Evolutionary conservation across 1,140 invertebrate genomes (phyloP).

Genomic region (Holotrichia oblita): DNA sequence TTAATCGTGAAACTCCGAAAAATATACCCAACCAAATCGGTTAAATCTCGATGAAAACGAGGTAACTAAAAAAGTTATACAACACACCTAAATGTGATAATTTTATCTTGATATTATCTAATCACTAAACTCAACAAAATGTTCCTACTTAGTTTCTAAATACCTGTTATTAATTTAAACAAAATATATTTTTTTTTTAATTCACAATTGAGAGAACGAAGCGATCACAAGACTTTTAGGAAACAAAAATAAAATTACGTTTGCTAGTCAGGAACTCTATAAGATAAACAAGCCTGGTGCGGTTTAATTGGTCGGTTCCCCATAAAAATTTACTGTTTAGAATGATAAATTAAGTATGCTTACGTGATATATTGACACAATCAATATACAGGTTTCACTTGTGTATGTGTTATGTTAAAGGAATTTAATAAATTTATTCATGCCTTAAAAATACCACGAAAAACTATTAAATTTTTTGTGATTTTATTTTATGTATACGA

Average conservation of each 20-base stretch:
- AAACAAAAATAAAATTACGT: not conserved
- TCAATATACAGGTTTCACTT: not conserved
- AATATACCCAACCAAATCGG: not conserved
- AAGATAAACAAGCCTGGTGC: not conserved
- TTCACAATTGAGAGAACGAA: too few relatives aligned
- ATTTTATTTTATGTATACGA: too few relatives aligned
- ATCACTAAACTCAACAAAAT: not conserved
- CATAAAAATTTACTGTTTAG: not conserved
- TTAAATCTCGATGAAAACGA: not conserved
- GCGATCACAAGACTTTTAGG: too few relatives aligned
- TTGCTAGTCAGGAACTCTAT: not conserved
- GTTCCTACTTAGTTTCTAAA: too few relatives aligned
- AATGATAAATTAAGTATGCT: not conserved
- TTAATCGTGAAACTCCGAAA: not conserved
- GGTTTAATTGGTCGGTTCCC: not conserved
- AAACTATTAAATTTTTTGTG: too few relatives aligned
- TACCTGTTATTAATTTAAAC: too few relatives aligned
- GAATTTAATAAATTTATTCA: too few relatives aligned
- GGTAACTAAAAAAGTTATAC: not conserved
- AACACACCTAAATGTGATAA: not conserved
- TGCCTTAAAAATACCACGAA: too few relatives aligned
- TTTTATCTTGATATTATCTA: conserved; percentile 2
- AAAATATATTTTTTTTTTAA: too few relatives aligned
- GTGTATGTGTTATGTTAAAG: too few relatives aligned
- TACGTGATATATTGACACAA: not conserved